A percentile compares a stretch with the other conserved stretches of the same genome.
These are phyloP conservation scores for Coryphaenoides rupestris DNA, from an alignment of 2,113 vertebrate genomes.

Conservation along the genomic window DNA sequence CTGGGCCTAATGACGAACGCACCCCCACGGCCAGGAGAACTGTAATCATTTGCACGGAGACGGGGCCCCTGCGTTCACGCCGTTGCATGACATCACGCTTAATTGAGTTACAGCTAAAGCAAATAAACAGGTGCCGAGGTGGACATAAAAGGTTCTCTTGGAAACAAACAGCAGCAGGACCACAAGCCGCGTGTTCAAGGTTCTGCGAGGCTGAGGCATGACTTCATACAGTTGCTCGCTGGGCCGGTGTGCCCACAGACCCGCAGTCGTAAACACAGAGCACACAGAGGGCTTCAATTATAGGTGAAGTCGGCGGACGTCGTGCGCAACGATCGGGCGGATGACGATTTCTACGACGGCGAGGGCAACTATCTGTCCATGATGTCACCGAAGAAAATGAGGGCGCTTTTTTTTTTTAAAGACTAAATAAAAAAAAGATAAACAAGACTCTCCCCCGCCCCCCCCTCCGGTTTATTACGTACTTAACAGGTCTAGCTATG, in stretches of 20 bases:
- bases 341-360: conserved; percentile 22
- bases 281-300: conserved; percentile 31
- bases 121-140: conserved; percentile 55
- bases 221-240: conserved; percentile 52
- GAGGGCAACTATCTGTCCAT: conserved; percentile 16
- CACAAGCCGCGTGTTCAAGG: conserved; percentile 20
- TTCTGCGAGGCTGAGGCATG: conserved; percentile 31
- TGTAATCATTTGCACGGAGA: no score
- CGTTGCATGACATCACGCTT: conserved; percentile 15
- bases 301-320: conserved; percentile 10
- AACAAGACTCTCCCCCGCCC: neutral
- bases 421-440: neutral
- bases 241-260: conserved; percentile 32
- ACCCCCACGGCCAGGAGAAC: no score
- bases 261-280: conserved; percentile 23
- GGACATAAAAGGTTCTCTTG: conserved; percentile 28
- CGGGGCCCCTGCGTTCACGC: no score
- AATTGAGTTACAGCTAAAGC: conserved; percentile 44
- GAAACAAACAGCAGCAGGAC: conserved; percentile 53
- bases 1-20: no score
- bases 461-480: neutral
- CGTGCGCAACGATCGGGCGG: conserved; percentile 17
- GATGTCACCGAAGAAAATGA: conserved; percentile 35
- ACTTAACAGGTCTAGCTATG: neutral
- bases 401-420: conserved; percentile 4